These are phyloP conservation scores for Berghia stephanieae DNA, from an alignment of 1,140 invertebrate genomes.

Conservation along the genomic window DNA sequence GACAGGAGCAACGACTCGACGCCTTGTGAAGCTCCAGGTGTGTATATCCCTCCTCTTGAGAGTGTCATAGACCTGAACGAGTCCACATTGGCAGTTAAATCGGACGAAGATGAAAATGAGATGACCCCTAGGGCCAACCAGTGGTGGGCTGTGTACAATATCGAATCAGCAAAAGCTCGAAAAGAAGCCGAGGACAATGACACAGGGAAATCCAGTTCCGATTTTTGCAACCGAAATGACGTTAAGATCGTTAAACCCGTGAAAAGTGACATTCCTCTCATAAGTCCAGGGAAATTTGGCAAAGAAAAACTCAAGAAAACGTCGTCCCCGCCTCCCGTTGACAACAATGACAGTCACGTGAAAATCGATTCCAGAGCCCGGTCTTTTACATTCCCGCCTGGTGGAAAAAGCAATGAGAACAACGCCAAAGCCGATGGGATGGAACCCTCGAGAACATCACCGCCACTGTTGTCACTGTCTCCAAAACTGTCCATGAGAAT, in stretches of 20 bases:
- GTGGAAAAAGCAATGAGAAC: too few relatives aligned
- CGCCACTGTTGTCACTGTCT: neutral
- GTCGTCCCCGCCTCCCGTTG: neutral
- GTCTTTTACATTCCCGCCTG: too few relatives aligned
- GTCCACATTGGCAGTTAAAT: neutral
- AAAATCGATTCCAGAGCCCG: too few relatives aligned
- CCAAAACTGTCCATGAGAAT: neutral
- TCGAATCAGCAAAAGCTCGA: neutral
- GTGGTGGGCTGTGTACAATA: slow-evolving; percentile 22
- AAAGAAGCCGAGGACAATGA: neutral
- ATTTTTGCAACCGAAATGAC: neutral
- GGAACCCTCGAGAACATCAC: neutral
- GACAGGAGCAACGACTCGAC: neutral
- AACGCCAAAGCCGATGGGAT: too few relatives aligned
- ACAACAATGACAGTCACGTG: too few relatives aligned
- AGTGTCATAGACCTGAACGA: neutral
- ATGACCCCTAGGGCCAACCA: neutral
- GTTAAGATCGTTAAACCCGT: neutral
- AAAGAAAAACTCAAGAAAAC: slow-evolving; percentile 24
- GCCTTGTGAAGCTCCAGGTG: too few relatives aligned
- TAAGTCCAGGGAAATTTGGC: slow-evolving; percentile 25
- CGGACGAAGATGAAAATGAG: neutral
- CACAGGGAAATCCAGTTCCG: neutral
- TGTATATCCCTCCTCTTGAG: too few relatives aligned
- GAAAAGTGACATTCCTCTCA: slow-evolving; percentile 17